Percentiles rank a stretch among this genome's conserved stretches.
Evolutionary conservation across 2,797 vertebrate species (phyloP).

Genomic region (Avahi laniger): DNA sequence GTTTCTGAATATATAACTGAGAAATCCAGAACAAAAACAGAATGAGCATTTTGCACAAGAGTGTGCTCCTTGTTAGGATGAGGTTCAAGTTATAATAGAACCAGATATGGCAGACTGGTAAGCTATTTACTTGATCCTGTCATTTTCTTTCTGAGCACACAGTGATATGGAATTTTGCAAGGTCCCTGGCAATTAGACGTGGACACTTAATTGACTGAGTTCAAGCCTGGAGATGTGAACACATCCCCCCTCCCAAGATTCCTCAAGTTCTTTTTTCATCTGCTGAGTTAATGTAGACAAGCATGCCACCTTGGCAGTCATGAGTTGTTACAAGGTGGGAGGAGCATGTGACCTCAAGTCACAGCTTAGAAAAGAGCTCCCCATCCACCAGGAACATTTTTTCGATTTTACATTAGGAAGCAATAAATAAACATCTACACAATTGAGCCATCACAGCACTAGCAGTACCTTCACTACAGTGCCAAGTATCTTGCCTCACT

Average conservation of each 20-base stretch:
- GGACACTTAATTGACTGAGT: neutral
- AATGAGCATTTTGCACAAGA: neutral
- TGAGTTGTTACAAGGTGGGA: neutral
- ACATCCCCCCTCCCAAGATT: neutral
- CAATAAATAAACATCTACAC: neutral
- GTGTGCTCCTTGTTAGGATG: neutral
- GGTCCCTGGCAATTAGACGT: neutral
- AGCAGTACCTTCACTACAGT: rapidly evolving
- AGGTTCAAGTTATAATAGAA: neutral
- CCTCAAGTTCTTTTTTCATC: neutral
- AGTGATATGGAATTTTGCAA: neutral
- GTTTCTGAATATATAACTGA: neutral
- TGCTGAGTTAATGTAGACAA: neutral
- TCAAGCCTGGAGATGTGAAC: rapidly evolving
- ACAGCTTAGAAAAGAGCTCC: neutral
- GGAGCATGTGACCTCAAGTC: rapidly evolving
- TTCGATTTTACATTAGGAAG: neutral
- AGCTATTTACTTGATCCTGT: too few relatives aligned
- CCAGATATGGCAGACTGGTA: too few relatives aligned
- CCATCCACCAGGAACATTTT: rapidly evolving
- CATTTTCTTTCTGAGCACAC: neutral
- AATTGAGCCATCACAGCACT: rapidly evolving
- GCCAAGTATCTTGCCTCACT: neutral
- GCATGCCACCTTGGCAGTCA: rapidly evolving
- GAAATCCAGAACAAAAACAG: neutral